phyloP scores from a whole-genome alignment of 1,140 invertebrate species.

The Campoletis sonorensis region DNA sequence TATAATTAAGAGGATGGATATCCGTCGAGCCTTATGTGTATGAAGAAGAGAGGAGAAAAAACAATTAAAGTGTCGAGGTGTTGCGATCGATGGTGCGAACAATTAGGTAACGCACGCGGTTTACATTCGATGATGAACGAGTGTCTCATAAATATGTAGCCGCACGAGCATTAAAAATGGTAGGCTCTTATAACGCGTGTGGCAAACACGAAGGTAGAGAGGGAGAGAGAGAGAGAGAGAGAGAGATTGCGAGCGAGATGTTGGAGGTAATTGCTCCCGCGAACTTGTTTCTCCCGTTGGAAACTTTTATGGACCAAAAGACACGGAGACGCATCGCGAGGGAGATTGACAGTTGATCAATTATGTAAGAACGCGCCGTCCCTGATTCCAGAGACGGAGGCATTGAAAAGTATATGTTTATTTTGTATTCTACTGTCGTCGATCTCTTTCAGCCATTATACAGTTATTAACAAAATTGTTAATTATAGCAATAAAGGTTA shows the following conservation, averaged over 20 bases:
- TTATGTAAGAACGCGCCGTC: constrained; percentile 7
- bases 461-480: no score
- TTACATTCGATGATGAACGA: not conserved
- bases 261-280: constrained; percentile 8
- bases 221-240: not conserved
- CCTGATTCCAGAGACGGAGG: not conserved
- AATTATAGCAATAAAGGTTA: no score
- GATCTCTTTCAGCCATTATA: no score
- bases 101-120: not conserved
- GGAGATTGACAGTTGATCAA: constrained; percentile 7
- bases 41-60: not conserved
- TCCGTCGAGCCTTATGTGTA: not conserved
- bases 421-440: not conserved
- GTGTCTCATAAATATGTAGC: constrained; percentile 12
- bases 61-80: not conserved
- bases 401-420: not conserved
- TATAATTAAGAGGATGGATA: not conserved
- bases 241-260: no score
- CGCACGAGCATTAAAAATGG: constrained; percentile 6
- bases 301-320: constrained; percentile 20
- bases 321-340: not conserved
- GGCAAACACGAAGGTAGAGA: not conserved
- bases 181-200: not conserved
- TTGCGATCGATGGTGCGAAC: constrained; percentile 15
- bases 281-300: not conserved